Base-by-base conservation (phyloP, 1,140 invertebrate species). In the Nasonia longicornis region DNA sequence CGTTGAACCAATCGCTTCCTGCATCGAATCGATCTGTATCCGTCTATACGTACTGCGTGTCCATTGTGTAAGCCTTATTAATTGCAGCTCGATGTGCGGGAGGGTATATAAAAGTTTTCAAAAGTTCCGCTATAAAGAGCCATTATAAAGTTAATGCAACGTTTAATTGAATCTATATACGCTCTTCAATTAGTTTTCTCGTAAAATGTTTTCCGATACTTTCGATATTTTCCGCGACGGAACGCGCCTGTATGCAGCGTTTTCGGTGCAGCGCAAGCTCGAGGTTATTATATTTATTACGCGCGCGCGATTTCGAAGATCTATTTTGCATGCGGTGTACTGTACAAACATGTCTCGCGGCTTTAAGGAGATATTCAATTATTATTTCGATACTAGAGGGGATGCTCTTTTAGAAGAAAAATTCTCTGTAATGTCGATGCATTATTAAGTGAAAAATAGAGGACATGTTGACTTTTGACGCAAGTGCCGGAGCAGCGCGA, bases 101-200 rank as follows among this genome's bases (percentile, higher is more conserved):
- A 35, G 31, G 4, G 66, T 16, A 0, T 3, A 11, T 31, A 4
- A 31, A 67, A 67, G 11, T 67, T 29, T 31, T 31, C 8, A 8
- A 2, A 29, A 66, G 26, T 67, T n/a, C 12, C 10, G 10, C 38
- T 7, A 42, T 31, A 67, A 67, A 67, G 29, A 2, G 3, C 26
- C 29, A 31, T 67, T 67, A 31, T 10, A 67, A 67, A 67, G 22
- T 67, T 67, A 67, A 67, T 67, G 10, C 26, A 29, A 67, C 66
- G 29, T 67, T 67, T 16, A 31, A 67, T 67, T 11, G 10, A 31
- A 52, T 14, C 16, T n/a, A 35, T 35, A 35, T 35, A 20, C 52
- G 52, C 3, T 14, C 66, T 67, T 26, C 14, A 67, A 67, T 67
- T 67, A 67, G 66, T 67, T 67, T 29, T n/a, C 11, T 29, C 29